Base-by-base conservation (phyloP, 2,113 vertebrate genomes). In the Sebastes schlegelii region DNA sequence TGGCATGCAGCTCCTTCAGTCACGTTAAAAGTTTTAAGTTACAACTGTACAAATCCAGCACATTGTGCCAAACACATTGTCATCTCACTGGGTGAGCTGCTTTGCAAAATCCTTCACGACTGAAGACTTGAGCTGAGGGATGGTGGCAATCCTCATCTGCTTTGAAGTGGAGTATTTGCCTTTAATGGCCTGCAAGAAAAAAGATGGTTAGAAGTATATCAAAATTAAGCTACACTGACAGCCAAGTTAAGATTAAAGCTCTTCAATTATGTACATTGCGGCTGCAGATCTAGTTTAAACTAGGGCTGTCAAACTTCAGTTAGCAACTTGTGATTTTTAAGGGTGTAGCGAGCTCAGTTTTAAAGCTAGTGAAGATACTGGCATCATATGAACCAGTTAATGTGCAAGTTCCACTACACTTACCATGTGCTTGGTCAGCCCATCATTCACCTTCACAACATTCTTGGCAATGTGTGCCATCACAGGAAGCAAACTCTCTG, bases 401-500 rank as follows among this genome's bases (percentile, higher is more conserved):
- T 17, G 19, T 55, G 4, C 34, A 34, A 34, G 57, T 13, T 34
- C 2, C 26, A 61, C 13, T 8, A 8, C 4, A 79, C 95, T 95
- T 88, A 98, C 97, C 95, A 92, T 54, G 13, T 96, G 93, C 65
- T 96, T 96, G 1, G 93, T 95, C 14, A 85, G 85, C 0, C 95
- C 94, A 0, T 92, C 74, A 3, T 96, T 97, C 71, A 97, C 94
- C 72, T 94, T 91, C 1, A 97, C 62, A 2, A 97, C 23, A 8
- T 98, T 99, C 86, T 97, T 98, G 26, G 97, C 97, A 17, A 98
- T 94, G 68, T 97, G 96, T 21, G 92, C 89, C 96, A 96, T 97
- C 45, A 96, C 93, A 34, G 95, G 94, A 54, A 96, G 49, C 81
- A 98, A 93, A 19, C 86, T 82, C 1, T 89, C 93, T 71, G 96